A percentile compares a stretch with the other conserved stretches of the same genome.
These are phyloP conservation scores for Habropoda laboriosa DNA, from an alignment of 1,140 invertebrate species.

Conservation along the genomic window DNA sequence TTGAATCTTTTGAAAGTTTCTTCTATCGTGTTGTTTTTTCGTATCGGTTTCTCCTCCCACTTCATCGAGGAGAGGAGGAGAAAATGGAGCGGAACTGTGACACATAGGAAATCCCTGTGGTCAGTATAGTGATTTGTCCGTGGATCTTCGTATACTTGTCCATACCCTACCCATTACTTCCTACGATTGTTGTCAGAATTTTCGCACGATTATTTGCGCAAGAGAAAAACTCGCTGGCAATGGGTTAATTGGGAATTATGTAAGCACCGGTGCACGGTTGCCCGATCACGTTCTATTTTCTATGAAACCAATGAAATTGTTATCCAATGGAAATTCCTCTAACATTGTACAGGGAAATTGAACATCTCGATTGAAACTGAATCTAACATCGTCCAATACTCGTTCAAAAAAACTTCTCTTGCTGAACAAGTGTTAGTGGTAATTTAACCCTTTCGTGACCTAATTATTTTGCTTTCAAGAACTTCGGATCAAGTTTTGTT, in stretches of 20 bases:
- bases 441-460: too few species aligned
- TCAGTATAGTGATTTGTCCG: conserved; percentile 24
- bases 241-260: conserved; percentile 56
- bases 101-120: conserved; percentile 56
- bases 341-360: background rate
- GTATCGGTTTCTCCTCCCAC: background rate
- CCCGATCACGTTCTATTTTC: conserved; percentile 59
- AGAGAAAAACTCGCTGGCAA: conserved; percentile 37
- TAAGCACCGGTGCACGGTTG: conserved; percentile 40
- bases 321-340: background rate
- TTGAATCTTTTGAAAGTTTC: background rate
- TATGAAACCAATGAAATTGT: conserved; percentile 12
- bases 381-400: background rate
- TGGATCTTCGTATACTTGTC: conserved; percentile 35
- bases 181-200: conserved; percentile 64
- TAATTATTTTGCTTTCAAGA: too few species aligned
- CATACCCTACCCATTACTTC: conserved; percentile 54
- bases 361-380: background rate
- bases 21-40: background rate
- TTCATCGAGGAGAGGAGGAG: background rate
- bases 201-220: conserved; percentile 64
- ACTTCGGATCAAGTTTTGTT: too few species aligned
- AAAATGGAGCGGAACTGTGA: conserved; percentile 64
- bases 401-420: background rate
- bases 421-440: too few species aligned